Conservation (phyloP, 2,797 vertebrate genomes). For the Toxotes lorentzi region DNA sequence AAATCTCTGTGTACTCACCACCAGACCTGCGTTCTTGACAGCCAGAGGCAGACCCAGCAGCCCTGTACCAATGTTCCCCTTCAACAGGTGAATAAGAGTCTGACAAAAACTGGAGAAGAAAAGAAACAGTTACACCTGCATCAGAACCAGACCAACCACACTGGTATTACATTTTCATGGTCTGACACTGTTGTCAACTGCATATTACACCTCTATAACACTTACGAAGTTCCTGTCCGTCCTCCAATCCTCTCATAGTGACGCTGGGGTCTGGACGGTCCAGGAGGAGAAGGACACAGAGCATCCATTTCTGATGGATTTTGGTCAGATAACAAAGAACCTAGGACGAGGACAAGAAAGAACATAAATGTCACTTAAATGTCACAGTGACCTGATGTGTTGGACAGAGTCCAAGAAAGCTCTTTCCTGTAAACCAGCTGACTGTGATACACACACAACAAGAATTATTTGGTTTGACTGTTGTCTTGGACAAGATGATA, state of each 20-base stretch:
- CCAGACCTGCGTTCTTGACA: constrained; percentile 94
- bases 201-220: neutral
- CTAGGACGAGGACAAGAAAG: constrained; percentile 56
- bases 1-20: constrained; percentile 82
- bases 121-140: neutral
- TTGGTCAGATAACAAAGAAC: constrained; percentile 68
- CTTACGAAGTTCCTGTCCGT: constrained; percentile 83
- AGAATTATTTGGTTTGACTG: too few relatives aligned
- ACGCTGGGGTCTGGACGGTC: constrained; percentile 75
- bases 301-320: constrained; percentile 81
- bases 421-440: too few relatives aligned
- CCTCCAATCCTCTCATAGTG: constrained; percentile 85
- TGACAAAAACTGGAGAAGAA: constrained; percentile 88
- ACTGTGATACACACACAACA: too few relatives aligned
- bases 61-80: constrained; percentile 97
- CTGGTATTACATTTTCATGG: neutral
- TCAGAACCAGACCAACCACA: neutral
- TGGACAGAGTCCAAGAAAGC: too few relatives aligned
- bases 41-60: constrained; percentile 95
- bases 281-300: constrained; percentile 74
- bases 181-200: neutral
- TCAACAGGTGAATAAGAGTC: constrained; percentile 96
- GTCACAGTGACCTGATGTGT: too few relatives aligned
- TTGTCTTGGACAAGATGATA: too few relatives aligned
- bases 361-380: too few relatives aligned